These are phyloP conservation scores for Synanthedon formicaeformis DNA, from an alignment of 2,888 invertebrate genomes.

Conservation along the genomic window DNA sequence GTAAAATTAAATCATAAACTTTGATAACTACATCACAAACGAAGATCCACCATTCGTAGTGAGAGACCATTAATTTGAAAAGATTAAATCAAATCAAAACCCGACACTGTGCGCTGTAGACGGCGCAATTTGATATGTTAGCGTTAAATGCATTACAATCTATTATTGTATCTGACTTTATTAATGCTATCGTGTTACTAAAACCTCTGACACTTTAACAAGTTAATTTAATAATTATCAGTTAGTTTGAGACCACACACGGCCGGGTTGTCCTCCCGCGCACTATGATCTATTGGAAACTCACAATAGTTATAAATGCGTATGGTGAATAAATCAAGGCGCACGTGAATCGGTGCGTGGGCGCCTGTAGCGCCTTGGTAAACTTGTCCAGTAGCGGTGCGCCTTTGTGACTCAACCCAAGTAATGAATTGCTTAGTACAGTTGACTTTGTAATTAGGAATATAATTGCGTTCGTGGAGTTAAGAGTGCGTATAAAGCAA, in stretches of 20 bases:
- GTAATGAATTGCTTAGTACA: neutral
- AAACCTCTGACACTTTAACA: conserved; percentile 18
- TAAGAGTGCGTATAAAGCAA: too few species aligned
- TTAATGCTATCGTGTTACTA: conserved; percentile 4
- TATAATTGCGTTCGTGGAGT: neutral
- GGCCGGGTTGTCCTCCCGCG: conserved; percentile 33
- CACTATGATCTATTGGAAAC: conserved; percentile 28
- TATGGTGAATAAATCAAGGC: conserved; percentile 1
- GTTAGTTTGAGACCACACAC: conserved; percentile 32
- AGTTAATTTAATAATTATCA: conserved; percentile 32
- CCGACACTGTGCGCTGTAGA: neutral
- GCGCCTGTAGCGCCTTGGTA: conserved; percentile 34
- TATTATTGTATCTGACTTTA: neutral
- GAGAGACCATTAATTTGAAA: too few species aligned
- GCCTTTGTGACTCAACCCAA: conserved; percentile 19
- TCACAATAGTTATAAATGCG: neutral
- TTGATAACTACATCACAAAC: neutral
- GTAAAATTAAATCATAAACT: neutral
- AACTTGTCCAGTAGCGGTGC: conserved; percentile 31
- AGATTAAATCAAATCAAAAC: too few species aligned
- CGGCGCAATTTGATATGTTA: neutral
- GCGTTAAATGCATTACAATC: neutral
- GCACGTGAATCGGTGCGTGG: conserved; percentile 29
- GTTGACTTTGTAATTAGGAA: neutral
- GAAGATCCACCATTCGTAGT: too few species aligned